Conservation (phyloP, 2,797 vertebrate species). For the Neopelma chrysocephalum region DNA sequence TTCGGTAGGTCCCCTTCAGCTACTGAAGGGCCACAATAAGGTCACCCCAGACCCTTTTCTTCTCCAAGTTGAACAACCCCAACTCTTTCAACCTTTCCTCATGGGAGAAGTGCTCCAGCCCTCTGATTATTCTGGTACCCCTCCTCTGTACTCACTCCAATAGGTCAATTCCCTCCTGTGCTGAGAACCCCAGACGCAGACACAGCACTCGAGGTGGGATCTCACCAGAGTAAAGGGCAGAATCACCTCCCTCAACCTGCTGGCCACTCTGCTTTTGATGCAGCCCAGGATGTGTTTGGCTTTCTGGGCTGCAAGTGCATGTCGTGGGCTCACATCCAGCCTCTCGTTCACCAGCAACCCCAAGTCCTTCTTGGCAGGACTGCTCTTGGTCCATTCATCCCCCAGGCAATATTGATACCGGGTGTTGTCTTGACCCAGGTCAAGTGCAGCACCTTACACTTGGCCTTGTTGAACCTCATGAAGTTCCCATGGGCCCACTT, state of each 20-base stretch:
- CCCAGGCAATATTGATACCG: neutral
- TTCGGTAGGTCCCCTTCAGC: neutral
- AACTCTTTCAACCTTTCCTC: neutral
- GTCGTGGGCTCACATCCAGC: fast-evolving
- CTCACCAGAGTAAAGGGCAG: neutral
- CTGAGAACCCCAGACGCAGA: neutral
- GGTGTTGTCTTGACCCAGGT: neutral
- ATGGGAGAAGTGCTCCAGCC: neutral
- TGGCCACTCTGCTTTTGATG: neutral
- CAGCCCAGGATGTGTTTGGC: neutral
- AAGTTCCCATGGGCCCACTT: neutral
- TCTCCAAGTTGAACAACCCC: fast-evolving
- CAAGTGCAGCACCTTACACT: neutral
- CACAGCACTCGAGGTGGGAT: neutral
- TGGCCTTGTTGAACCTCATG: neutral
- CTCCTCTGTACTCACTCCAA: neutral
- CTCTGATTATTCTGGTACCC: neutral
- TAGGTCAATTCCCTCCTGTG: neutral
- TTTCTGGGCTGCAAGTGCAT: neutral
- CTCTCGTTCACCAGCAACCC: neutral
- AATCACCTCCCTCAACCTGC: neutral
- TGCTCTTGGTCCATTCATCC: neutral
- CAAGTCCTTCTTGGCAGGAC: neutral
- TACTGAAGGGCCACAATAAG: neutral
- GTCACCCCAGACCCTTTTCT: neutral